These are phyloP conservation scores for Vimba vimba DNA, from an alignment of 2,113 vertebrate genomes.

Conservation along the genomic window DNA sequence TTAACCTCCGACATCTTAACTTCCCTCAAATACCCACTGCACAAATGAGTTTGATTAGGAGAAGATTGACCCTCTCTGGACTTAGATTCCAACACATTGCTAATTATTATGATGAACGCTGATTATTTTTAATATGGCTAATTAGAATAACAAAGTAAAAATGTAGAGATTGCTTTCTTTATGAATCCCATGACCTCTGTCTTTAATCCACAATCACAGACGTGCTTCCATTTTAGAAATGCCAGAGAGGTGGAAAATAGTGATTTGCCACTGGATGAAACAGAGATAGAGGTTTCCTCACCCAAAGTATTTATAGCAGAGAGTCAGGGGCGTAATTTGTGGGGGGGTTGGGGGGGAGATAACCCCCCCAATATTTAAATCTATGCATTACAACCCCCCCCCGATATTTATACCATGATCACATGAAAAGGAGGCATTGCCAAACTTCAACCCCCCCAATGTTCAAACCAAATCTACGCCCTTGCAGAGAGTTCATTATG, in stretches of 20 bases:
- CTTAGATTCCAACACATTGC: conserved; percentile 40
- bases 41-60: conserved; percentile 54
- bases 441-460: too few species aligned
- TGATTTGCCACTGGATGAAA: not conserved
- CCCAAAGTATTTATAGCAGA: not conserved
- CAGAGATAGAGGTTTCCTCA: not conserved
- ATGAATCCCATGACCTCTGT: not conserved
- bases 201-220: not conserved
- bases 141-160: conserved; percentile 39
- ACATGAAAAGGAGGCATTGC: too few species aligned
- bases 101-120: conserved; percentile 52
- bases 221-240: not conserved
- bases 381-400: too few species aligned
- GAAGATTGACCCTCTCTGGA: conserved; percentile 33
- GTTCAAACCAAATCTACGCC: too few species aligned
- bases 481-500: too few species aligned
- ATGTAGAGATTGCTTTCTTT: not conserved
- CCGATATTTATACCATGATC: too few species aligned
- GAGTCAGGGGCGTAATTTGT: too few species aligned
- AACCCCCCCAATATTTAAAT: too few species aligned
- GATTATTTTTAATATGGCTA: conserved; percentile 55
- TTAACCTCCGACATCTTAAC: not conserved
- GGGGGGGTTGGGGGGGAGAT: too few species aligned
- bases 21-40: not conserved
- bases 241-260: not conserved